Evolutionary conservation across 2,113 vertebrate genomes (phyloP).

Genomic region (Nothobranchius furzeri): DNA sequence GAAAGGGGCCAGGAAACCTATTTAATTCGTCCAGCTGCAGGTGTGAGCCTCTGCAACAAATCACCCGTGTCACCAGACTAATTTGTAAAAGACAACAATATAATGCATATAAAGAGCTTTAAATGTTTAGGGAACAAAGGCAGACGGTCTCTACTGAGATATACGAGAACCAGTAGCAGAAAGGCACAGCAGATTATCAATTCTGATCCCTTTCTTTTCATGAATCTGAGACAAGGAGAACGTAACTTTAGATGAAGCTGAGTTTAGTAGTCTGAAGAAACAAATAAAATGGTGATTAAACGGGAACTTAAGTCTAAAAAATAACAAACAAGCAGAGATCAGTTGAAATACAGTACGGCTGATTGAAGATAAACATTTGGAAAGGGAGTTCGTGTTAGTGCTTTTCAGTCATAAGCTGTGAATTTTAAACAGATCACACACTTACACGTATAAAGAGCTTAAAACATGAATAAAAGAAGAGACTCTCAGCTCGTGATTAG

Average conservation of each 20-base stretch:
- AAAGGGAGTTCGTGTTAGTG: slow-evolving; percentile 31
- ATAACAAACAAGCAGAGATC: slow-evolving; percentile 49
- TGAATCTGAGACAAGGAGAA: slow-evolving; percentile 17
- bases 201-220: slow-evolving; percentile 34
- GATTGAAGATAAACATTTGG: slow-evolving; percentile 48
- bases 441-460: neutral
- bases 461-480: slow-evolving; percentile 52
- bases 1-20: slow-evolving; percentile 66
- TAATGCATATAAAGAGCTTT: slow-evolving; percentile 63
- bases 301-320: slow-evolving; percentile 24
- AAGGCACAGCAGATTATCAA: slow-evolving; percentile 28
- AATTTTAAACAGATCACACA: slow-evolving; percentile 44
- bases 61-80: slow-evolving; percentile 63
- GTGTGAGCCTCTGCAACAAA: slow-evolving; percentile 63
- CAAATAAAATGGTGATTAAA: slow-evolving; percentile 34
- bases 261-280: slow-evolving; percentile 26
- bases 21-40: slow-evolving; percentile 74
- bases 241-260: slow-evolving; percentile 29
- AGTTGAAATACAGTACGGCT: slow-evolving; percentile 30
- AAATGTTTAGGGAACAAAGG: slow-evolving; percentile 52
- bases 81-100: slow-evolving; percentile 74
- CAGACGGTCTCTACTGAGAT: slow-evolving; percentile 20
- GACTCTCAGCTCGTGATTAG: slow-evolving; percentile 27
- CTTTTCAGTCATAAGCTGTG: slow-evolving; percentile 17
- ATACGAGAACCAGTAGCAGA: slow-evolving; percentile 30